phyloP scores from a whole-genome alignment of 2,797 vertebrate genomes.

The Chaetophractus vellerosus region DNA sequence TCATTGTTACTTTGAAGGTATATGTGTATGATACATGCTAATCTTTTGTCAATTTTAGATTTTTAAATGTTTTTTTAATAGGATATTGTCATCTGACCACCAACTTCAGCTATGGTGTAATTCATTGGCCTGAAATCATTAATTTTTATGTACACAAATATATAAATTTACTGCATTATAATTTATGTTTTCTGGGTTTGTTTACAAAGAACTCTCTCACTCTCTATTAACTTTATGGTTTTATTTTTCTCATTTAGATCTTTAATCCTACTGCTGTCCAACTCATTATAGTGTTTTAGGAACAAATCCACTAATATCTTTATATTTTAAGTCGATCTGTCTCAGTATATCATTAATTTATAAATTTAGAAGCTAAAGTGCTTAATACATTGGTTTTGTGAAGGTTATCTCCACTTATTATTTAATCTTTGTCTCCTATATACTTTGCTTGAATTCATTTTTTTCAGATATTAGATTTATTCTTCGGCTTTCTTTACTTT shows the following conservation, averaged over 20 bases:
- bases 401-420: neutral
- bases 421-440: neutral
- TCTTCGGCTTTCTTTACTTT: neutral
- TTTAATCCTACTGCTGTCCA: conserved; percentile 54
- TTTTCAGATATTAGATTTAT: conserved; percentile 30
- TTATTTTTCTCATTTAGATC: conserved; percentile 27
- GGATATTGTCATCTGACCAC: neutral
- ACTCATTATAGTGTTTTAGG: neutral
- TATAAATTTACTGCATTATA: neutral
- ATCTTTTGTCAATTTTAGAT: neutral
- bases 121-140: neutral
- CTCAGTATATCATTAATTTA: conserved; percentile 24
- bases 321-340: conserved; percentile 43
- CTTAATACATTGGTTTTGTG: conserved; percentile 1
- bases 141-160: neutral
- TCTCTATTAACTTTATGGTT: conserved; percentile 29
- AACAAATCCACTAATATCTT: conserved; percentile 15
- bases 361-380: conserved; percentile 23
- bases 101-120: neutral
- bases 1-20: neutral
- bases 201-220: neutral
- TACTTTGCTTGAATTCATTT: neutral
- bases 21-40: neutral
- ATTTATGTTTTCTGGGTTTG: neutral
- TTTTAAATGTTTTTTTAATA: neutral